Evolutionary conservation across 2,888 invertebrate genomes (phyloP), one percentile per base, ranked within the genome.

Genomic region (Eupeodes latifasciatus): DNA sequence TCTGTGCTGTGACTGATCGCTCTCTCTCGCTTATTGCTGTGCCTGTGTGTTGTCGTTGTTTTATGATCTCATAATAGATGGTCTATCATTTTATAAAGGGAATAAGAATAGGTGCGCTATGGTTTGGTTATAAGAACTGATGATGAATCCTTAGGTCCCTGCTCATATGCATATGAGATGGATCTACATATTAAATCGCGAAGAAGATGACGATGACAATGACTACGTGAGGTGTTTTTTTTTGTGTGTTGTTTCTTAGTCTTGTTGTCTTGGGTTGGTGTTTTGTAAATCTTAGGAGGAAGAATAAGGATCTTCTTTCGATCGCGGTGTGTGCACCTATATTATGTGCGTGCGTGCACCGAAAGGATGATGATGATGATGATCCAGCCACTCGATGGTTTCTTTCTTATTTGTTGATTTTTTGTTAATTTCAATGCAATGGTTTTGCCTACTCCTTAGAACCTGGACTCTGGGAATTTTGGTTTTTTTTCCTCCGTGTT

Each of bases 161-260:
- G 84, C 81, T 67, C 85, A 66, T 79, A 85, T 88, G 88, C 85
- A 85, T 81, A 85, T 85, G 88, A 85, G 88, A 81, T 81, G 88
- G 88, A 88, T 88, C 85, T 88, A 85, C 88, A 88, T 88, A 88
- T 81, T 88, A 75, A 88, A 89, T 79, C 83, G 86, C 85, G 78
- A 81, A 49, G 66, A 66, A 44, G 55, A 76, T 62, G 67, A 80
- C 75, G 84, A 81, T 74, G 82, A 81, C 71, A 71, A 55, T 71
- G 71, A 44, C 67, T 79, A 89, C 85, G 88, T 88, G 78, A 84
- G 80, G 83, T 86, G 79, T 67, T 75, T 85, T 86, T 64, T 81
- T 85, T 71, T 59, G n/a, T 19, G 19, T 19, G 27, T 69, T 27
- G 27, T 27, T 1, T 27, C 27, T 27, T 27, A 27, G 6, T 36